Percentiles rank a stretch among this genome's conserved stretches.
These are phyloP conservation scores for Gasterosteus nipponicus DNA, from an alignment of 2,113 vertebrate species.

Conservation along the genomic window DNA sequence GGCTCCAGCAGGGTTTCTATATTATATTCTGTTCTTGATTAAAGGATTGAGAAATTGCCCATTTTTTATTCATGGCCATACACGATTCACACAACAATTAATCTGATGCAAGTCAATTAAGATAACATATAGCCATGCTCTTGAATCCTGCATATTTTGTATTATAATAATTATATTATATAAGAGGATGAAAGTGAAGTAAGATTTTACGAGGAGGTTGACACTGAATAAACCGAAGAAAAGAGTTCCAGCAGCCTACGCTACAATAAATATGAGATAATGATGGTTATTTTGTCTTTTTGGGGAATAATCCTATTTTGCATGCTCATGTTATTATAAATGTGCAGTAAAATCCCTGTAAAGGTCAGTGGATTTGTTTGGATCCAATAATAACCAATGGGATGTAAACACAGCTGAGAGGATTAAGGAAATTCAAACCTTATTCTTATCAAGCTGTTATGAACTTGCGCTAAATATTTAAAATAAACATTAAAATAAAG, in stretches of 20 bases:
- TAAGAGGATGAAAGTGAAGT: neutral
- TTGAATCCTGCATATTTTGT: neutral
- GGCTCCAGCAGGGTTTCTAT: slow-evolving; percentile 1
- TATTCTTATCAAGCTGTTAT: neutral
- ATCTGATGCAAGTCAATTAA: neutral
- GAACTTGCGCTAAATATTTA: neutral
- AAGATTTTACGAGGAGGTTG: neutral
- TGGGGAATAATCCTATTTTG: slow-evolving; percentile 22
- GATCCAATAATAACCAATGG: slow-evolving; percentile 5
- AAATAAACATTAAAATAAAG: neutral
- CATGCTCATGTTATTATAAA: slow-evolving; percentile 35
- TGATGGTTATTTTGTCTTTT: slow-evolving; percentile 25
- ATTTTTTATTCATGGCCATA: neutral
- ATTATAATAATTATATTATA: neutral
- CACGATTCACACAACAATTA: neutral
- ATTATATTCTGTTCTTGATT: neutral
- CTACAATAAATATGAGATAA: slow-evolving; percentile 31
- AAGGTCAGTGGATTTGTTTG: slow-evolving; percentile 47
- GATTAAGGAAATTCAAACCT: slow-evolving; percentile 7
- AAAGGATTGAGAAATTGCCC: neutral
- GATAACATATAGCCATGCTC: neutral
- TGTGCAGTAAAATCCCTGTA: slow-evolving; percentile 17
- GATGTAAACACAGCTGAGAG: slow-evolving; percentile 7
- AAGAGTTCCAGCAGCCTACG: slow-evolving; percentile 2
- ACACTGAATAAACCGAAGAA: slow-evolving; percentile 7